Conservation (phyloP, 1,140 invertebrate genomes). For the Anagrus nilaparvatae region DNA sequence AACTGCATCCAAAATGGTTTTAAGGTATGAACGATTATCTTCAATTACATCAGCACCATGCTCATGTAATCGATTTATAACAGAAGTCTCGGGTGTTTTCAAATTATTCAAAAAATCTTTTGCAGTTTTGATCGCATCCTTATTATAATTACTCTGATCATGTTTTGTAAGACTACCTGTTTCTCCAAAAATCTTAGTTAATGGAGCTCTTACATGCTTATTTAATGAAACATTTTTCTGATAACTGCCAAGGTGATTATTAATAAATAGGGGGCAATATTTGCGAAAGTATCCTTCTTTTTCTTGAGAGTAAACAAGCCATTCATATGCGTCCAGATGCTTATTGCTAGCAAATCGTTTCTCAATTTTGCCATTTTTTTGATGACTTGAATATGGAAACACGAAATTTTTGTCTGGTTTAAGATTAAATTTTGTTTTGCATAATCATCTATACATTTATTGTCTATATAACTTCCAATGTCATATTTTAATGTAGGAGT, state of each 20-base stretch:
- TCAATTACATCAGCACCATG: slow-evolving; percentile 3
- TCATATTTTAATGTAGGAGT: not conserved
- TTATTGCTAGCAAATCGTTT: not conserved
- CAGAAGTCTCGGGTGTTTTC: slow-evolving; percentile 8
- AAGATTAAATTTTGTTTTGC: not conserved
- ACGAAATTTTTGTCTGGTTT: not conserved
- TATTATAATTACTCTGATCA: not conserved
- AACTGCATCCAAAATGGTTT: slow-evolving; percentile 19
- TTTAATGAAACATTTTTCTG: slow-evolving; percentile 15
- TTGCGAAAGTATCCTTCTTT: slow-evolving; percentile 16
- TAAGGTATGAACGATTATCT: slow-evolving; percentile 20
- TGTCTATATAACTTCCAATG: not conserved
- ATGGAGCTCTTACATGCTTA: slow-evolving; percentile 16
- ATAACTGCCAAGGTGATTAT: slow-evolving; percentile 8
- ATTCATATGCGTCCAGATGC: not conserved
- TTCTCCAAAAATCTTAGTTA: slow-evolving; percentile 18
- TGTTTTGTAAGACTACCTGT: slow-evolving; percentile 10
- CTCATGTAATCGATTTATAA: slow-evolving; percentile 8
- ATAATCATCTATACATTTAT: not conserved
- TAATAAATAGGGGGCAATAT: slow-evolving; percentile 21
- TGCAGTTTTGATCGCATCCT: not conserved
- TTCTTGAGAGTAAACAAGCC: not conserved
- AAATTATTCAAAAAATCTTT: slow-evolving; percentile 8
- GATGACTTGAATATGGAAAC: not conserved
- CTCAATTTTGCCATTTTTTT: not conserved